Percentiles rank a stretch among this genome's conserved stretches.
Conservation (phyloP, 2,797 vertebrate genomes). For the Muraenolepis orangiensis region DNA sequence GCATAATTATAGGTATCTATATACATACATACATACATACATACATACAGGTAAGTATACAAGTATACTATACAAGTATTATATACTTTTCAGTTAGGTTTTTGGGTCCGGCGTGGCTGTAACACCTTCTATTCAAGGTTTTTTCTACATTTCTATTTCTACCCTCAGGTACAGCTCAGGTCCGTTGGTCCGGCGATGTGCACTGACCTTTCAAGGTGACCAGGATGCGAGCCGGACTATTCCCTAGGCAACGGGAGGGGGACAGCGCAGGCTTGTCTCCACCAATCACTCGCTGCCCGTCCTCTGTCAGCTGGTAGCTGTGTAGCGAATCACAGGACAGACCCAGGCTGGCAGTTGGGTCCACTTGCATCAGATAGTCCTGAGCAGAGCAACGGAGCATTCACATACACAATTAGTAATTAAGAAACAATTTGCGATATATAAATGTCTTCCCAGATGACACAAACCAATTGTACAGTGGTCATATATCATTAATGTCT, state of each 20-base stretch:
- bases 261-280: conserved; percentile 77
- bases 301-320: conserved; percentile 84
- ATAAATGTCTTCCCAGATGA: neutral
- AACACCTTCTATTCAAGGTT: no score
- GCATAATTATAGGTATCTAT: no score
- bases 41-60: no score
- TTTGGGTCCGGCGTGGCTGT: no score
- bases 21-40: no score
- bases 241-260: conserved; percentile 75
- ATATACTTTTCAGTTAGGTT: no score
- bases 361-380: conserved; percentile 90
- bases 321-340: conserved; percentile 87
- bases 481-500: neutral
- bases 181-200: neutral
- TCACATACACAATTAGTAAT: neutral
- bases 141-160: neutral
- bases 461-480: neutral
- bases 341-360: conserved; percentile 87
- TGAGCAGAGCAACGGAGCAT: conserved; percentile 39
- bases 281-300: conserved; percentile 80
- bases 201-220: conserved; percentile 86
- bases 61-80: no score
- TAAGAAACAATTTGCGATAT: neutral
- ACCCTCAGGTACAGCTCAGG: neutral
- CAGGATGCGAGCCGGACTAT: conserved; percentile 68